These are phyloP conservation scores for Gymnosoma rotundatum DNA, from an alignment of 2,888 invertebrate genomes.

Conservation along the genomic window DNA sequence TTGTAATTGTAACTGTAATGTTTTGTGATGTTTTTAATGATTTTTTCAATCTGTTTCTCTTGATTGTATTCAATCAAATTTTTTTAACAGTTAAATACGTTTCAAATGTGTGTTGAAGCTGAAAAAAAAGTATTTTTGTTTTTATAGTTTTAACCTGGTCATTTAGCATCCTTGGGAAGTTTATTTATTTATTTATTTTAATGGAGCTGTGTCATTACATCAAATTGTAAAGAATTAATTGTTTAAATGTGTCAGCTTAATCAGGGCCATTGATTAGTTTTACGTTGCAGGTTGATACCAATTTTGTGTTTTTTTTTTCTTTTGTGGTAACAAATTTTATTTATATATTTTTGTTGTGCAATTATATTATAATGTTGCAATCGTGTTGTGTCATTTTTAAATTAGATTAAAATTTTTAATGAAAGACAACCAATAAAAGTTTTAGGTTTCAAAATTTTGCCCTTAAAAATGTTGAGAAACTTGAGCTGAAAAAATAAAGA, in stretches of 20 bases:
- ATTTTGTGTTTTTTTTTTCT: background rate
- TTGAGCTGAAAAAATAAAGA: too few species aligned
- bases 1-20: slow-evolving; percentile 32
- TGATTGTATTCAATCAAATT: background rate
- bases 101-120: slow-evolving; percentile 8
- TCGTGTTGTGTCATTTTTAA: background rate
- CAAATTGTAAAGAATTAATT: slow-evolving; percentile 3
- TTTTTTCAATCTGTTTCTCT: background rate
- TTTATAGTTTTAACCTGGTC: background rate
- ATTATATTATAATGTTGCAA: slow-evolving; percentile 3
- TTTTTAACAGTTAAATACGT: background rate
- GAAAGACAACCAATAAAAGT: too few species aligned
- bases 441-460: too few species aligned
- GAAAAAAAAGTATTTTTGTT: background rate
- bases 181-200: background rate
- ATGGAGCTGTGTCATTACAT: slow-evolving; percentile 15
- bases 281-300: background rate
- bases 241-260: background rate
- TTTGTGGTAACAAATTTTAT: background rate
- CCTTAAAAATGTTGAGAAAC: too few species aligned
- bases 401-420: background rate
- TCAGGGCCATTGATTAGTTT: background rate
- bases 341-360: background rate
- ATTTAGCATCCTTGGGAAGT: background rate
- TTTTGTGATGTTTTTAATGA: background rate